A percentile compares a stretch with the other conserved stretches of the same genome.
These are phyloP conservation scores for Rhyzopertha dominica DNA, from an alignment of 1,140 invertebrate species.

Conservation along the genomic window DNA sequence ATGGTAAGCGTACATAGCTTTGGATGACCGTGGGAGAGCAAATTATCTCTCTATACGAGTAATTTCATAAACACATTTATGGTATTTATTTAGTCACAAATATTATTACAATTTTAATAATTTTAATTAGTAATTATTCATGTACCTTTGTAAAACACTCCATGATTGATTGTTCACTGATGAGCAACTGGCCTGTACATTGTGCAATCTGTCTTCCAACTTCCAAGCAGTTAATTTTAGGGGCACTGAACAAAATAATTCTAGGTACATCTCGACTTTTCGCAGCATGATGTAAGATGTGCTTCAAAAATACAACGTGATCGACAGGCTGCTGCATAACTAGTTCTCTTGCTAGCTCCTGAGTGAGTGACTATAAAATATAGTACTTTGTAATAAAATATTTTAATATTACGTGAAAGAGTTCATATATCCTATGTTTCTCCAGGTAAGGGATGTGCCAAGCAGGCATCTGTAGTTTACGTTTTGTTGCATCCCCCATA, in stretches of 20 bases:
- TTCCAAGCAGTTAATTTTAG: constrained; percentile 37
- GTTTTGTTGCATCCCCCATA: constrained; percentile 40
- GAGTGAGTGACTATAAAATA: constrained; percentile 5
- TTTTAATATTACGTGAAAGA: constrained; percentile 45
- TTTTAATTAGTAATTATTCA: too few species aligned
- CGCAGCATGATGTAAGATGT: constrained; percentile 44
- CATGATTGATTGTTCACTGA: constrained; percentile 26
- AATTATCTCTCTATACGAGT: too few species aligned
- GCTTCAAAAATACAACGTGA: constrained; percentile 49
- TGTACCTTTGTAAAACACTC: neutral
- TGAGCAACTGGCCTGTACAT: constrained; percentile 35
- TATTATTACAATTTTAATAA: too few species aligned
- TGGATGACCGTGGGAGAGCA: too few species aligned
- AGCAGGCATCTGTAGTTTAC: constrained; percentile 36
- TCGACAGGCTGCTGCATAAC: constrained; percentile 49
- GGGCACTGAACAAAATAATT: constrained; percentile 46
- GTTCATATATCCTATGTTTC: constrained; percentile 50
- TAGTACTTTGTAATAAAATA: constrained; percentile 7
- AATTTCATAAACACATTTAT: too few species aligned
- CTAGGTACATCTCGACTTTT: constrained; percentile 43
- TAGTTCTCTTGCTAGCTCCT: constrained; percentile 48
- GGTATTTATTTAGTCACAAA: too few species aligned
- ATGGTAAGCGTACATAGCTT: too few species aligned
- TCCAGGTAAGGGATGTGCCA: constrained; percentile 50
- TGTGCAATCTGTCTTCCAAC: constrained; percentile 32